phyloP scores from a whole-genome alignment of 2,113 vertebrate species.

The Tringa solitaria region DNA sequence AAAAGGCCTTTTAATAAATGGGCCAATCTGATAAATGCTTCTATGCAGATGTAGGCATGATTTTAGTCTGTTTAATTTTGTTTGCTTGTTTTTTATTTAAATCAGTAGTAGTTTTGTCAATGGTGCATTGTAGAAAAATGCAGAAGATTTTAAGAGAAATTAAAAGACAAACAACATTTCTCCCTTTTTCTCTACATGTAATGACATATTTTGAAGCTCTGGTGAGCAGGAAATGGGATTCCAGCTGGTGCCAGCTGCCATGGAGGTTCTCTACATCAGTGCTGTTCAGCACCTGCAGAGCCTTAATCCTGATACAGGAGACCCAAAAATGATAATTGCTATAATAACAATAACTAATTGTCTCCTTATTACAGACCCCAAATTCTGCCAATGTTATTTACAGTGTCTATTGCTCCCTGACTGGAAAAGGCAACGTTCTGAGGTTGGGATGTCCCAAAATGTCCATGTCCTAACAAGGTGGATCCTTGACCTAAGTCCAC shows the following conservation, averaged over 20 bases:
- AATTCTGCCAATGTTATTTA: neutral
- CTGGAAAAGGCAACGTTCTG: neutral
- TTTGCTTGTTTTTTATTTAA: constrained; percentile 29
- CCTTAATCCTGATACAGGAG: constrained; percentile 11
- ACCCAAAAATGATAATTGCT: neutral
- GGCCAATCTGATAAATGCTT: neutral
- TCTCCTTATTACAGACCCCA: neutral
- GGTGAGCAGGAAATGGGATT: constrained; percentile 65
- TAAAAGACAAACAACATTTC: constrained; percentile 26
- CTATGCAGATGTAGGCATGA: neutral
- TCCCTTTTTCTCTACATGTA: constrained; percentile 33
- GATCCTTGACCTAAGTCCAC: neutral
- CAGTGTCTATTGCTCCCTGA: neutral
- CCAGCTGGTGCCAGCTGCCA: constrained; percentile 66
- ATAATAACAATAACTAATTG: neutral
- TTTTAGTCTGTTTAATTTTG: neutral
- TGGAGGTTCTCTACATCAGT: neutral
- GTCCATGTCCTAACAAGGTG: neutral
- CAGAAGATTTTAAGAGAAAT: constrained; percentile 19
- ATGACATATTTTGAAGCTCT: constrained; percentile 62
- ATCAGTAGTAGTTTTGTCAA: neutral
- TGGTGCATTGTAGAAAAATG: constrained; percentile 3
- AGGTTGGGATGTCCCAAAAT: neutral
- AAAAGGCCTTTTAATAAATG: neutral
- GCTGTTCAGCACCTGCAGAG: constrained; percentile 41